Evolutionary conservation across 1,140 invertebrate species (phyloP).

Genomic region (Brachionus koreanus): DNA sequence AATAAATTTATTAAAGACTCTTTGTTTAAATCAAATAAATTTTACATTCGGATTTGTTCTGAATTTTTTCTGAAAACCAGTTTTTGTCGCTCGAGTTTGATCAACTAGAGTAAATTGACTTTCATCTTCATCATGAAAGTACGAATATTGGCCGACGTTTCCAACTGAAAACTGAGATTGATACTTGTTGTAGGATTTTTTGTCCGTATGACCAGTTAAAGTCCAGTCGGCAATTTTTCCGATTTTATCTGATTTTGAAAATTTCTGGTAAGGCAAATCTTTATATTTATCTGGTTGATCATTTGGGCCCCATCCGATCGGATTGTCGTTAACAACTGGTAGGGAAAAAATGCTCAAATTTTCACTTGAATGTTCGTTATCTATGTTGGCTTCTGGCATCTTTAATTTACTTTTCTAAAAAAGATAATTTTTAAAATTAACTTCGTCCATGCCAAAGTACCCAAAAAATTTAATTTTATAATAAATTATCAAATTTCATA

Average conservation of each 20-base stretch:
- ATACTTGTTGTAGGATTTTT: constrained; percentile 91
- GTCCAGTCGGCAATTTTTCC: constrained; percentile 98
- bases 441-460: background rate
- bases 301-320: constrained; percentile 88
- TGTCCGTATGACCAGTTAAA: constrained; percentile 85
- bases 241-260: constrained; percentile 89
- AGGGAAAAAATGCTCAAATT: constrained; percentile 14
- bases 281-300: constrained; percentile 88
- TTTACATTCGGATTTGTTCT: constrained; percentile 31
- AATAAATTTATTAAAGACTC: background rate
- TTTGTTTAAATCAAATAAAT: background rate
- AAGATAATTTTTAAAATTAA: background rate
- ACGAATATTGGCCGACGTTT: constrained; percentile 87
- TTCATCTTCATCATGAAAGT: constrained; percentile 96
- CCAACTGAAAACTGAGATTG: constrained; percentile 79
- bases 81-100: constrained; percentile 8
- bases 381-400: background rate
- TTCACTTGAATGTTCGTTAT: background rate
- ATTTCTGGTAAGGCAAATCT: constrained; percentile 97
- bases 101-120: constrained; percentile 71
- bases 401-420: background rate
- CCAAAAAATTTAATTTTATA: background rate
- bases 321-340: constrained; percentile 73
- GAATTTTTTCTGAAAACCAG: constrained; percentile 34
- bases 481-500: constrained; percentile 19